Percentiles rank a stretch among this genome's conserved stretches.
These are phyloP conservation scores for Enteromius afrohamiltoni DNA, from an alignment of 2,797 vertebrate genomes.

Conservation along the genomic window DNA sequence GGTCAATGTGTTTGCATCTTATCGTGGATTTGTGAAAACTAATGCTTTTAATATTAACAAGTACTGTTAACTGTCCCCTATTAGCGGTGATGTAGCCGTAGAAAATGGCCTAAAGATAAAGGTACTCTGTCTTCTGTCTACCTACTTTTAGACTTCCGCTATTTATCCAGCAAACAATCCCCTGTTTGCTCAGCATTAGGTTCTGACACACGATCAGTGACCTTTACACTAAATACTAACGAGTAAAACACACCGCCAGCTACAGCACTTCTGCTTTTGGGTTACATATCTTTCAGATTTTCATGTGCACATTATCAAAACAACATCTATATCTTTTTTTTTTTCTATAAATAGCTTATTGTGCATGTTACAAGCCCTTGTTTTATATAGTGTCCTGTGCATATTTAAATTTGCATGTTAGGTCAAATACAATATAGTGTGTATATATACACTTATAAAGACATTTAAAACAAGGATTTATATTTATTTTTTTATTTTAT, in stretches of 20 bases:
- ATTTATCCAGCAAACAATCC: constrained; percentile 15
- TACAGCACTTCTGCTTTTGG: background rate
- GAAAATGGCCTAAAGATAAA: background rate
- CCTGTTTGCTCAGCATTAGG: background rate
- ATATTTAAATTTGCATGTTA: background rate
- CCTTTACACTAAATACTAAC: background rate
- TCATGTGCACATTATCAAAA: background rate
- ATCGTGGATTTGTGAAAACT: too few relatives aligned
- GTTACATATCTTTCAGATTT: background rate
- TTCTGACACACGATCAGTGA: constrained; percentile 5
- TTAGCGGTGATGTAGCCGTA: background rate
- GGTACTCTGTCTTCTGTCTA: background rate
- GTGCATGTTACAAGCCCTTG: background rate
- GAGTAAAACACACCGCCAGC: background rate
- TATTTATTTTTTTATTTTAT: too few relatives aligned
- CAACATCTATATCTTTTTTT: background rate
- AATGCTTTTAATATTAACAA: too few relatives aligned
- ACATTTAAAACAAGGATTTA: background rate
- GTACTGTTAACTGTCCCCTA: background rate
- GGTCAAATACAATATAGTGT: background rate
- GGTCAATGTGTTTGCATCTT: too few relatives aligned
- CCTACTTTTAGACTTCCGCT: constrained; percentile 1
- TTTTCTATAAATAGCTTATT: background rate
- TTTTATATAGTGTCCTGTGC: background rate
- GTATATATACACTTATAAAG: background rate